Conservation (phyloP, 2,888 invertebrate species). For the Geophilus truncorum region DNA sequence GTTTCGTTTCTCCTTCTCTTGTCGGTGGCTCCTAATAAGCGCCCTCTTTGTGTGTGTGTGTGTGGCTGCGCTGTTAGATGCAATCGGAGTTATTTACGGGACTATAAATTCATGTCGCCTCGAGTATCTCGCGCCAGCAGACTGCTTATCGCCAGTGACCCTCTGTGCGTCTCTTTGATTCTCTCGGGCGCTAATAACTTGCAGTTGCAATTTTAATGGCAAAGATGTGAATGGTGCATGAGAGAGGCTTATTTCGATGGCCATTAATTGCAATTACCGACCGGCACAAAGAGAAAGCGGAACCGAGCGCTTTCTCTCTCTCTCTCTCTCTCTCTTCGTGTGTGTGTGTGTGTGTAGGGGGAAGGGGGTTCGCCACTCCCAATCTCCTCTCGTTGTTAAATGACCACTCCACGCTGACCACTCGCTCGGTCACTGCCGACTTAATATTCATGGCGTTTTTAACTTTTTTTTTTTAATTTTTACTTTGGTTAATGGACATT, state of each 20-base stretch:
- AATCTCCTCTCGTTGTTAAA: not conserved
- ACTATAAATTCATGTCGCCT: constrained; percentile 32
- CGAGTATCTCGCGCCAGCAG: constrained; percentile 29
- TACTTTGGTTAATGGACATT: not conserved
- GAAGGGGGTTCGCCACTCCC: not conserved
- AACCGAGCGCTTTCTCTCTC: no score
- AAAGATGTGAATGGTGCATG: constrained; percentile 9
- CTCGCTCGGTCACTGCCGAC: constrained; percentile 7
- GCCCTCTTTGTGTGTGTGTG: not conserved
- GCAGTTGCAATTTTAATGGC: constrained; percentile 25
- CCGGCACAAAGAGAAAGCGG: not conserved
- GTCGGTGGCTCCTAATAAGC: not conserved
- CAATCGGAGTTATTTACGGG: constrained; percentile 32
- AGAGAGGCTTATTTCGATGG: constrained; percentile 11
- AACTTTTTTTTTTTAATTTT: not conserved
- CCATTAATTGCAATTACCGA: constrained; percentile 17
- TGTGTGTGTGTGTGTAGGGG: not conserved
- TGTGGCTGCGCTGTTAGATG: constrained; percentile 29
- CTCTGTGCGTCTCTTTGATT: constrained; percentile 14
- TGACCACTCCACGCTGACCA: not conserved
- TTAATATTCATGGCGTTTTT: not conserved
- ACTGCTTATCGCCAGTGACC: not conserved
- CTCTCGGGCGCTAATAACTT: constrained; percentile 23
- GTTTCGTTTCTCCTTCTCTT: no score
- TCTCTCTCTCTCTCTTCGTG: not conserved